phyloP scores from a whole-genome alignment of 2,113 vertebrate genomes.

The Elephas maximus region DNA sequence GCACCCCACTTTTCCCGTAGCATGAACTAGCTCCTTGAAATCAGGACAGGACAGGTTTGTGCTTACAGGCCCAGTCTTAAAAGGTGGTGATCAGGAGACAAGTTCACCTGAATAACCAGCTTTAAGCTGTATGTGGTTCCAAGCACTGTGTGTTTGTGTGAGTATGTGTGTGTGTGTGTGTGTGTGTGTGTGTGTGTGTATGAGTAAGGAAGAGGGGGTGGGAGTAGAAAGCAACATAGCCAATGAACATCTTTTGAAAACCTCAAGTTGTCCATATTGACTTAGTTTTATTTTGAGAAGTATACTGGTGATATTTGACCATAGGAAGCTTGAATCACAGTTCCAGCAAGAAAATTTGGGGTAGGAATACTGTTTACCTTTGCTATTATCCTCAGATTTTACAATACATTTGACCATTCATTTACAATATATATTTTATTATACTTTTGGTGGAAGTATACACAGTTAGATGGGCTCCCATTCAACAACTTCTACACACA shows the following conservation, averaged over 20 bases:
- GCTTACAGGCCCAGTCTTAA: not conserved
- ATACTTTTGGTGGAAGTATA: not conserved
- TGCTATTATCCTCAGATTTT: not conserved
- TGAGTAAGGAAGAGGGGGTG: too few relatives aligned
- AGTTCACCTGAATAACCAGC: not conserved
- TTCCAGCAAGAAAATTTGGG: not conserved
- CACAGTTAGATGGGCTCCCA: too few relatives aligned
- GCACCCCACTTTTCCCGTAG: too few relatives aligned
- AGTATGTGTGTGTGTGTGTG: too few relatives aligned
- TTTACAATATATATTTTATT: not conserved
- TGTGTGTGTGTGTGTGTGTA: not conserved
- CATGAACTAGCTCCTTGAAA: too few relatives aligned
- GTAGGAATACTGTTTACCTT: not conserved
- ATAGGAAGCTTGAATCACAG: not conserved
- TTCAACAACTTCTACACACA: too few relatives aligned
- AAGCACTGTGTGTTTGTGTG: too few relatives aligned
- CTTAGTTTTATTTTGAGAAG: not conserved
- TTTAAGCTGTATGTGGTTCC: not conserved
- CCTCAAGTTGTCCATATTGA: not conserved
- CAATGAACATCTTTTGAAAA: not conserved
- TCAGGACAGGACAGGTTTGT: not conserved
- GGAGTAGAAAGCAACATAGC: not conserved
- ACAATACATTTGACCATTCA: not conserved
- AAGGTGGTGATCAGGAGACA: not conserved
- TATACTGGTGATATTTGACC: not conserved